Evolutionary conservation across 2,888 invertebrate genomes (phyloP).

Genomic region (Lycocerus yunnanus): DNA sequence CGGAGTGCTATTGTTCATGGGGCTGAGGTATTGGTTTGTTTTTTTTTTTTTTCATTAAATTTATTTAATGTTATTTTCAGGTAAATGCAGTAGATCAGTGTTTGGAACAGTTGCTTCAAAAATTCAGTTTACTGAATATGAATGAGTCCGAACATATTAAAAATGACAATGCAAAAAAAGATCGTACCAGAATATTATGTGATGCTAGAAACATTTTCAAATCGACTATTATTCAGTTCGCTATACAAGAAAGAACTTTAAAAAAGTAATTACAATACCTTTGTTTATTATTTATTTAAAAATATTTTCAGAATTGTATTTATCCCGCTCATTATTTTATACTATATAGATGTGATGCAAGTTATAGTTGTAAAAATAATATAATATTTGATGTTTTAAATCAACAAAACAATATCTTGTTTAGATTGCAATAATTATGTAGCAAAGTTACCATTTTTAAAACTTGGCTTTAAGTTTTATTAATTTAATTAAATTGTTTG

Average conservation of each 20-base stretch:
- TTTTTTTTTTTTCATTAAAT: background rate
- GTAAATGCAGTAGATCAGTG: slow-evolving; percentile 59
- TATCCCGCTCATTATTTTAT: background rate
- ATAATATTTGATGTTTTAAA: too few species aligned
- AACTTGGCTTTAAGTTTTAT: too few species aligned
- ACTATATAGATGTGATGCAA: background rate
- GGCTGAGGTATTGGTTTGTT: slow-evolving; percentile 56
- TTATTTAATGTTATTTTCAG: slow-evolving; percentile 47
- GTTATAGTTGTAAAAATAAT: background rate
- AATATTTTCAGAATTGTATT: too few species aligned
- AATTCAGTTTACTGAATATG: slow-evolving; percentile 64
- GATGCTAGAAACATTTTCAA: slow-evolving; percentile 64
- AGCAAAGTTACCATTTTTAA: too few species aligned
- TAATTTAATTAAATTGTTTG: too few species aligned
- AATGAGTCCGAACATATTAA: slow-evolving; percentile 49
- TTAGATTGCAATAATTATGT: background rate
- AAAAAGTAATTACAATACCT: slow-evolving; percentile 36
- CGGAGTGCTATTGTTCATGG: slow-evolving; percentile 63
- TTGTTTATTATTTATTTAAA: background rate
- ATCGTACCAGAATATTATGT: slow-evolving; percentile 46
- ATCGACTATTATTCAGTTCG: slow-evolving; percentile 63
- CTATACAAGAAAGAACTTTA: slow-evolving; percentile 55
- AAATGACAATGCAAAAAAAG: slow-evolving; percentile 30
- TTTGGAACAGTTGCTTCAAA: slow-evolving; percentile 60
- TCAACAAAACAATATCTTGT: background rate